Conservation (phyloP, 2,888 invertebrate genomes). For the Salticus scenicus region DNA sequence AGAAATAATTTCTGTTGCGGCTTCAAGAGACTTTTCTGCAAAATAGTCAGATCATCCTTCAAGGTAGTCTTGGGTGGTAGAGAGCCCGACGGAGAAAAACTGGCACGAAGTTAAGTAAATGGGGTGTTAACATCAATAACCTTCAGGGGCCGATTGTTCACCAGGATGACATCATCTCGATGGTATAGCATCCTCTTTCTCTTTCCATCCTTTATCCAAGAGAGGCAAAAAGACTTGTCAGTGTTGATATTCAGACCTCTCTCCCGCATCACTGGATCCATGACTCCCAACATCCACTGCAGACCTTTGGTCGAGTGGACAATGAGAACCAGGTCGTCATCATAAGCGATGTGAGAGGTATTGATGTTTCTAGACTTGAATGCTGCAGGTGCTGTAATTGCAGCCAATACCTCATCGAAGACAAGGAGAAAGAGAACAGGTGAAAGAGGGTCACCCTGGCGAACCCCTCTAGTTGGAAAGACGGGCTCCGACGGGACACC, state of each 20-base stretch:
- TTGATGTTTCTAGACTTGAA: not conserved
- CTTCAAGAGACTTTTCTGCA: not conserved
- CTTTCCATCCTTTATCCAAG: not conserved
- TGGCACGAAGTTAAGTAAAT: not conserved
- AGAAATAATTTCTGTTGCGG: conserved; percentile 19
- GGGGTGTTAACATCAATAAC: not conserved
- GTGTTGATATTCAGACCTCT: not conserved
- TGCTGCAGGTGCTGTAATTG: not conserved
- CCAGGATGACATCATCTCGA: not conserved
- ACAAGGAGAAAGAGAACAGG: conserved; percentile 5
- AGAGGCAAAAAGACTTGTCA: not conserved
- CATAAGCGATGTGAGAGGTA: not conserved
- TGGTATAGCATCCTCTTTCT: not conserved
- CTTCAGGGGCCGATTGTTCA: not conserved
- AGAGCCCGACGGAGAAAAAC: not conserved
- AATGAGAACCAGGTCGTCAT: not conserved
- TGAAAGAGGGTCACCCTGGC: not conserved
- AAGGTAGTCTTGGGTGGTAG: too few relatives aligned
- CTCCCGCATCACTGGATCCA: not conserved
- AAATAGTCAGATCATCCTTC: too few relatives aligned
- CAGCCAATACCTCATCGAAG: not conserved
- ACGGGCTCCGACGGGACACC: not conserved
- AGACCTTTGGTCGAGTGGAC: not conserved
- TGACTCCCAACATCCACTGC: not conserved
- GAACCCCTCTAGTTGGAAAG: not conserved